Base-by-base conservation (phyloP, 2,113 vertebrate genomes). In the Nannobrachium achirus region DNA sequence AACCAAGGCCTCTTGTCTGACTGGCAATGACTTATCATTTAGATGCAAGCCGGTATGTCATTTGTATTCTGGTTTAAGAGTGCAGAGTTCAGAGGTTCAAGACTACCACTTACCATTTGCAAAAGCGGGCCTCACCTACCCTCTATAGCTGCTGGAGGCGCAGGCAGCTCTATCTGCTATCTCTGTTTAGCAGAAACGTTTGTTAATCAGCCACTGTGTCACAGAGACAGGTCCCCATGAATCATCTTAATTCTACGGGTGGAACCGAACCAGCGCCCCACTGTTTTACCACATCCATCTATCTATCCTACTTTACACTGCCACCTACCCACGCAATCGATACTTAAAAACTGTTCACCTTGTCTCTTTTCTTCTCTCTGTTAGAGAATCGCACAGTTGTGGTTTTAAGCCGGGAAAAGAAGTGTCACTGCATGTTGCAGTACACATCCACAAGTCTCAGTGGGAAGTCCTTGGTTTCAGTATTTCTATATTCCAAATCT, bases 11-110 rank as follows among this genome's bases (percentile, higher is more conserved):
- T 63, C 55, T 75, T 56, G 56, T 71, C 63, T 69, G 69, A 81
- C 71, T 71, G 39, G 66, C 48, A 40, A 20, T 58, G 56, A 78
- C 78, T 80, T 73, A 79, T 79, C 62, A 63, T 66, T 41, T 53
- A 45, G 13, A 60, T 56, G 52, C 62, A 16, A 70, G 55, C 41
- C 48, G 7, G 42, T 62, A 53, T 10, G 49, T 70, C 48, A 18
- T 70, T 69, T 68, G 6, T 20, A 45, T 63, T 75, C 65, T 40
- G 46, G 14, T 57, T 68, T 69, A 56, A 60, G 49, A 19, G 6
- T 6, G 51, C 25, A 33, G 39, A 73, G 25, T 67, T 52, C 18
- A 52, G 56, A 66, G 60, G 14, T 58, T 11, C 7, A 25, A 56
- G 14, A 64, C 55, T 38, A 49, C 45, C 49, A 49, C 20, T 52